phyloP scores from a whole-genome alignment of 2,797 vertebrate genomes.

The Picus viridis region DNA sequence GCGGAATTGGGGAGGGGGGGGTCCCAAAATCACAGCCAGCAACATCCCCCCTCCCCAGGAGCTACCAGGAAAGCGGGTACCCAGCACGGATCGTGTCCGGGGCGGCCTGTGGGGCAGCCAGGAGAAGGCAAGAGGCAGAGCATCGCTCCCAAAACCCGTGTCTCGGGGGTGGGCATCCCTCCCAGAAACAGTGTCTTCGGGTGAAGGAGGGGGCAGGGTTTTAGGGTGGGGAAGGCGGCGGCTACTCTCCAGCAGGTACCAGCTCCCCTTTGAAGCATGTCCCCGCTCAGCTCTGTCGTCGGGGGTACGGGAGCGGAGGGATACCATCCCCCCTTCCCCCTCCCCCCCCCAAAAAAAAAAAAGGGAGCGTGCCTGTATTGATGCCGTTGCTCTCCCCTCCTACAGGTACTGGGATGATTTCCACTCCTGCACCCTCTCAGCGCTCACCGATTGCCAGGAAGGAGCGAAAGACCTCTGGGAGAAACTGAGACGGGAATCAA shows the following conservation, averaged over 20 bases:
- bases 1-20: neutral
- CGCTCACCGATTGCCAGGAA: slow-evolving; percentile 96
- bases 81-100: neutral
- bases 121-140: no score
- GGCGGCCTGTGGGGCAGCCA: neutral
- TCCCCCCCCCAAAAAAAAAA: neutral
- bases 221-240: neutral
- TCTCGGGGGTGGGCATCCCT: neutral
- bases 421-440: slow-evolving; percentile 93
- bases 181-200: neutral
- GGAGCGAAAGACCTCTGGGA: slow-evolving; percentile 96
- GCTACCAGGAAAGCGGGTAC: neutral
- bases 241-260: neutral
- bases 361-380: slow-evolving; percentile 44
- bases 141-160: no score
- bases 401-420: slow-evolving; percentile 97
- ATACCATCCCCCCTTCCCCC: no score
- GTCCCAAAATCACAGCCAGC: neutral
- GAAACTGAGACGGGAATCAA: slow-evolving; percentile 96
- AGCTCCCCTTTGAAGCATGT: neutral
- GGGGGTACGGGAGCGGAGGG: neutral
- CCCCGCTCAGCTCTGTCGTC: neutral
- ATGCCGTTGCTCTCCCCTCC: slow-evolving; percentile 57
- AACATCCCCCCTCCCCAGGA: neutral
- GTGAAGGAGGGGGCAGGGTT: neutral